Evolutionary conservation across 2,888 invertebrate species (phyloP).

Genomic region (Selenia dentaria): DNA sequence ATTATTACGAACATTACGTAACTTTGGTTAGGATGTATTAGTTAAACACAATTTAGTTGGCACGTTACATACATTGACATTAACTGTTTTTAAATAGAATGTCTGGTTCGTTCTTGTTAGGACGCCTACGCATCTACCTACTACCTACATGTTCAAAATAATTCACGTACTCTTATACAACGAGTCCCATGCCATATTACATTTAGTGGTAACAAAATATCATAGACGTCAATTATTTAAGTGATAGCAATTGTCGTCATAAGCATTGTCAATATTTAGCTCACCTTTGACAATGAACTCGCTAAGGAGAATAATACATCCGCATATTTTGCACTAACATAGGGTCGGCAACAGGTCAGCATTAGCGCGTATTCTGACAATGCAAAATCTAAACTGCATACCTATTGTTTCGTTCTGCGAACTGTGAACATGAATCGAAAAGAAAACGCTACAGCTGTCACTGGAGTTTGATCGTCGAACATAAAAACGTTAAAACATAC

Average conservation of each 20-base stretch:
- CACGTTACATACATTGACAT: constrained; percentile 68
- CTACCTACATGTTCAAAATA: constrained; percentile 10
- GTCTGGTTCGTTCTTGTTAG: constrained; percentile 48
- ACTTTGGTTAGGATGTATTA: constrained; percentile 56
- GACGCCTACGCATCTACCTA: constrained; percentile 40
- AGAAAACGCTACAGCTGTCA: constrained; percentile 2
- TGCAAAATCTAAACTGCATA: constrained; percentile 2
- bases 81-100: constrained; percentile 66
- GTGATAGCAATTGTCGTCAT: constrained; percentile 30
- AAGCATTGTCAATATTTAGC: constrained; percentile 30
- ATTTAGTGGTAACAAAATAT: constrained; percentile 15
- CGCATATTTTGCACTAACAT: constrained; percentile 2
- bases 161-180: constrained; percentile 8
- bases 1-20: constrained; percentile 5
- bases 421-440: constrained; percentile 1
- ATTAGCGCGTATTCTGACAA: constrained; percentile 9
- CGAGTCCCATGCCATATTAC: background rate
- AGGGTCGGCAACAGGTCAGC: background rate
- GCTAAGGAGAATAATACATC: constrained; percentile 10
- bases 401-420: constrained; percentile 19
- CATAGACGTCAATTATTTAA: constrained; percentile 13
- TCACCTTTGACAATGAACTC: constrained; percentile 37
- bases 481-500: constrained; percentile 1
- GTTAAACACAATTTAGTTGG: constrained; percentile 64
- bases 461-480: constrained; percentile 6